phyloP scores from a whole-genome alignment of 2,113 vertebrate species.

The Falcunculus frontatus region DNA sequence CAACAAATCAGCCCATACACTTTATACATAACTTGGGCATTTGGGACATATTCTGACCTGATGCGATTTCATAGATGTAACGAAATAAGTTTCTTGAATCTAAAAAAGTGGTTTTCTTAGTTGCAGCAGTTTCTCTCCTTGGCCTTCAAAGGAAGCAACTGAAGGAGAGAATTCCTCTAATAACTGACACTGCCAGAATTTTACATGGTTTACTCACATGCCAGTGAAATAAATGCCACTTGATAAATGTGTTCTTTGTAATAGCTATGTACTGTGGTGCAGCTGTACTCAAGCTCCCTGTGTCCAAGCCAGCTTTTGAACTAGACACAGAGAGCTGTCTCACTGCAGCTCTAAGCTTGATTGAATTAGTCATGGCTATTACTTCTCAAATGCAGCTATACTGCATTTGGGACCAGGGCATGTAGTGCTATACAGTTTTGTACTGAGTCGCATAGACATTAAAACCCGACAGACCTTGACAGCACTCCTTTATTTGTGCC shows the following conservation, averaged over 20 bases:
- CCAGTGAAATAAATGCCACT: not conserved
- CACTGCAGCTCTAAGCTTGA: not conserved
- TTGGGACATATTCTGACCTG: not conserved
- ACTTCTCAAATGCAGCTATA: not conserved
- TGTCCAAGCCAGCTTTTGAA: not conserved
- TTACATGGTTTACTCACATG: not conserved
- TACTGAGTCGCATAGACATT: not conserved
- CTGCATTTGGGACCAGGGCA: not conserved
- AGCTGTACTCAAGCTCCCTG: not conserved
- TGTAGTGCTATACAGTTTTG: not conserved
- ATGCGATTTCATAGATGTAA: not conserved
- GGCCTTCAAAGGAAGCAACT: not conserved
- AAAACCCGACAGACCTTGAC: not conserved
- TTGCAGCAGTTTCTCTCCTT: not conserved
- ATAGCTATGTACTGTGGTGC: not conserved
- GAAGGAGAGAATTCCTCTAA: not conserved
- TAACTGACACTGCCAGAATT: not conserved
- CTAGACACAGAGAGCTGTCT: not conserved
- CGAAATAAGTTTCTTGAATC: not conserved
- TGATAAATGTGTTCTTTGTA: not conserved
- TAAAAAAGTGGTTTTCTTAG: not conserved
- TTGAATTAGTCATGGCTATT: conserved; percentile 27
- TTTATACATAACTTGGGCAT: not conserved
- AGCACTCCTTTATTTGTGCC: not conserved
- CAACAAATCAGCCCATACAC: not conserved